phyloP scores from a whole-genome alignment of 2,888 invertebrate species.

The Colletes collaris region DNA sequence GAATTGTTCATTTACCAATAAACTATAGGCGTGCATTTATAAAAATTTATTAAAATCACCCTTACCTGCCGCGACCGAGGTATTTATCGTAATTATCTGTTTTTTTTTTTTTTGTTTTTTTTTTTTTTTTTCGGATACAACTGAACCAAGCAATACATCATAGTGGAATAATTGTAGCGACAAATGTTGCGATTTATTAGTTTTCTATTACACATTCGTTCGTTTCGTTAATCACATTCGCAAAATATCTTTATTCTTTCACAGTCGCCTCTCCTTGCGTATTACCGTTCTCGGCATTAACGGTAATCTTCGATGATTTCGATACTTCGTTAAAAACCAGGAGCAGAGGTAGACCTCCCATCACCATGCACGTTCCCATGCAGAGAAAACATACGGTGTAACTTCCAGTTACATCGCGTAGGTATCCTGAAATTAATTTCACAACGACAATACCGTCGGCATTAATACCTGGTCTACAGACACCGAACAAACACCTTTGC shows the following conservation, averaged over 20 bases:
- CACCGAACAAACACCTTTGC: conserved; percentile 20
- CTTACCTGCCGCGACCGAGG: conserved; percentile 54
- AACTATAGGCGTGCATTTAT: conserved; percentile 42
- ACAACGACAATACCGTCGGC: conserved; percentile 1
- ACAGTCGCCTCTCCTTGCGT: conserved; percentile 64
- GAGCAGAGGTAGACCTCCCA: conserved; percentile 88
- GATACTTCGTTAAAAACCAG: conserved; percentile 80
- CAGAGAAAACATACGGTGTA: conserved; percentile 90
- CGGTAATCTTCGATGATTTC: conserved; percentile 72
- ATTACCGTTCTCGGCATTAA: conserved; percentile 67
- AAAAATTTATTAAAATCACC: conserved; percentile 38
- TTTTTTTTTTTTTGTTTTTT: no score
- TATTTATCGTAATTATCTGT: conserved; percentile 35
- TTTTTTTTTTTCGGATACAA: conserved; percentile 36
- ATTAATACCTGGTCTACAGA: neutral
- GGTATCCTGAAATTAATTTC: conserved; percentile 83
- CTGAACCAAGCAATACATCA: conserved; percentile 57
- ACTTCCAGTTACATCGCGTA: conserved; percentile 88
- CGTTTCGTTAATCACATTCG: conserved; percentile 65
- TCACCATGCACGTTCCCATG: conserved; percentile 90
- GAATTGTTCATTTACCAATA: conserved; percentile 30
- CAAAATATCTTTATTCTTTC: conserved; percentile 71
- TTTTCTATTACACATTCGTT: conserved; percentile 70
- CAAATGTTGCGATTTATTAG: conserved; percentile 70
- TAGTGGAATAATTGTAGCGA: conserved; percentile 62